Evolutionary conservation across 30 jellyfish, hydroid and myxozoan genomes (phyloP), one percentile per base, ranked within the genome.

Genomic region (Chironex yamaguchii): DNA sequence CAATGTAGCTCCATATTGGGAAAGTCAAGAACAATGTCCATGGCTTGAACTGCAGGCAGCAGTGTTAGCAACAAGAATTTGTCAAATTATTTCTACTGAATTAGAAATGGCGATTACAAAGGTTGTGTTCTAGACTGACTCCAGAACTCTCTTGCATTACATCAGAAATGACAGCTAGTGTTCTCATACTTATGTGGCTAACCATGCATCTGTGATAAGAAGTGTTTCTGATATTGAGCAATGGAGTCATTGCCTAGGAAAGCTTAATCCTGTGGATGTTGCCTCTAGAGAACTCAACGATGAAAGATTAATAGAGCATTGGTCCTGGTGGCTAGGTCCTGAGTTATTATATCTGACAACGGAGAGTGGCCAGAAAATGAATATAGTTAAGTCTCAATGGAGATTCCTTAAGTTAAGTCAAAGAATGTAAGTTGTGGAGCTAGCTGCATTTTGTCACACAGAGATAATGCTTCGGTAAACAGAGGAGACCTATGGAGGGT

Each of bases 51-150:
- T 42, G 9, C 58, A 42, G 58, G 58, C 58, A 42, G 58, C 58
- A 42, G 58, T 42, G 9, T 76, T 69, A 28, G 80, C 88, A 6
- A 77, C 70, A 25, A 66, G 70, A 70, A 1, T 71, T 52, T 49
- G 28, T 31, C 82, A 54, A 50, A 42, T 51, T 23, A 34, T 85
- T 29, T 42, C 58, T 42, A 42, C 58, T 42, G 17, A 42, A 17
- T 17, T 6, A 42, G 58, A 42, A 42, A 42, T 42, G 58, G 17
- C 9, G 17, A 42, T 42, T 42, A 42, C 9, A 42, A 6, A 17
- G 9, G 58, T 42, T 6, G 58, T 42, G 58, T 42, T 42, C 13
- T 42, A 17, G 58, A 42, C 17, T 6, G 17, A 42, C 58, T 42
- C 58, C 58, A 42, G 9, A 9, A 42, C 58, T 42, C 13, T 42